phyloP scores from a whole-genome alignment of 2,797 vertebrate genomes.

The Euphonia xanthogaster region DNA sequence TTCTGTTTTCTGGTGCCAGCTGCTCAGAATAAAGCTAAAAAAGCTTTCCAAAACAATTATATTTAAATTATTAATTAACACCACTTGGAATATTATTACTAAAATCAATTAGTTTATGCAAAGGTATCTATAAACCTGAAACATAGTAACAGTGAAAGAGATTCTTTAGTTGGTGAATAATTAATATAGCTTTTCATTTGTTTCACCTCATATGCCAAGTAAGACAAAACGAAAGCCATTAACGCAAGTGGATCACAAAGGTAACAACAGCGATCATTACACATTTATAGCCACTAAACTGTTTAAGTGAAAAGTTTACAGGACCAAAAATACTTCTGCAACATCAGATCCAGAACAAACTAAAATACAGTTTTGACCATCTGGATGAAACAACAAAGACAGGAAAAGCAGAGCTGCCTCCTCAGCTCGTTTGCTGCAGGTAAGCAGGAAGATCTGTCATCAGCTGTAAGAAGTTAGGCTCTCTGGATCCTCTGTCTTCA shows the following conservation, averaged over 20 bases:
- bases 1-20: not conserved
- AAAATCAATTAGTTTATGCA: slow-evolving; percentile 41
- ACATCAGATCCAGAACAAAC: not conserved
- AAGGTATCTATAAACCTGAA: slow-evolving; percentile 23
- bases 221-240: slow-evolving; percentile 17
- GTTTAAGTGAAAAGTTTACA: not conserved
- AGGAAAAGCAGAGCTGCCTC: not conserved
- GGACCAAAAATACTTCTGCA: not conserved
- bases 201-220: slow-evolving; percentile 2
- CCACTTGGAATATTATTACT: slow-evolving; percentile 3
- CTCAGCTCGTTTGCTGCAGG: not conserved
- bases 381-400: not conserved
- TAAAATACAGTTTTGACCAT: not conserved
- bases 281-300: not conserved
- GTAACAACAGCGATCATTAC: not conserved
- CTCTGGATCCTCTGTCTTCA: not conserved
- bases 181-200: slow-evolving; percentile 42
- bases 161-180: slow-evolving; percentile 38
- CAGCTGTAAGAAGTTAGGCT: not conserved
- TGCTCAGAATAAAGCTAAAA: slow-evolving; percentile 7
- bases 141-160: not conserved
- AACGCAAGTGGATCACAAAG: not conserved
- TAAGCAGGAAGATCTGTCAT: not conserved
- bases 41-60: slow-evolving; percentile 8
- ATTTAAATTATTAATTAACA: slow-evolving; percentile 41